These are phyloP conservation scores for Dendrophyllia cribrosa DNA, from an alignment of 64 coral and sea anemone genomes.

Conservation along the genomic window DNA sequence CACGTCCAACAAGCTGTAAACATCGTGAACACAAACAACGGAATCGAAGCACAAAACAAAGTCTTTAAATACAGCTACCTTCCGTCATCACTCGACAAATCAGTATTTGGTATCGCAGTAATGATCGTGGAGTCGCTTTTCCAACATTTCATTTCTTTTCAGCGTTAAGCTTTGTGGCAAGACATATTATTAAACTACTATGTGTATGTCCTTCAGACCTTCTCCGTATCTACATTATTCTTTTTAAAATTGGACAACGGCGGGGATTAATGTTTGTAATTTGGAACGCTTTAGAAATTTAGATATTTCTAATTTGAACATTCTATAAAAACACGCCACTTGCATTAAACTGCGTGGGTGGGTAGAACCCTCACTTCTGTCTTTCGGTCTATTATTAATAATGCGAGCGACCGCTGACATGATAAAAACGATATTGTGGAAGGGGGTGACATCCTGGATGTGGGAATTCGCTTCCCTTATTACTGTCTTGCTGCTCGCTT, in stretches of 20 bases:
- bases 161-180: background rate
- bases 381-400: background rate
- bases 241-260: background rate
- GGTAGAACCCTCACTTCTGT: background rate
- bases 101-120: slow-evolving; percentile 75
- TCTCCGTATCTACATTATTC: background rate
- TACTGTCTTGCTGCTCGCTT: too few species aligned
- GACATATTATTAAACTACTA: background rate
- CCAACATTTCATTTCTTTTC: slow-evolving; percentile 38
- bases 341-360: background rate
- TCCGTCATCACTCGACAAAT: slow-evolving; percentile 57
- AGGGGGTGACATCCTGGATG: background rate
- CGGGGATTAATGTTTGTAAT: background rate
- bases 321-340: background rate
- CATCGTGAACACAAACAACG: slow-evolving; percentile 78
- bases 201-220: background rate
- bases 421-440: background rate
- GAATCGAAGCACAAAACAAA: slow-evolving; percentile 65
- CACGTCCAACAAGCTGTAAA: slow-evolving; percentile 47
- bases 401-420: background rate
- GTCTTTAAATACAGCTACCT: slow-evolving; percentile 61
- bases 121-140: slow-evolving; percentile 69
- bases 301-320: slow-evolving; percentile 1
- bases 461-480: slow-evolving; percentile 6
- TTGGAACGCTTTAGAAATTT: background rate